A percentile compares a stretch with the other conserved stretches of the same genome.
phyloP scores from a whole-genome alignment of 2,888 invertebrate species.

The Perdita meconis region DNA sequence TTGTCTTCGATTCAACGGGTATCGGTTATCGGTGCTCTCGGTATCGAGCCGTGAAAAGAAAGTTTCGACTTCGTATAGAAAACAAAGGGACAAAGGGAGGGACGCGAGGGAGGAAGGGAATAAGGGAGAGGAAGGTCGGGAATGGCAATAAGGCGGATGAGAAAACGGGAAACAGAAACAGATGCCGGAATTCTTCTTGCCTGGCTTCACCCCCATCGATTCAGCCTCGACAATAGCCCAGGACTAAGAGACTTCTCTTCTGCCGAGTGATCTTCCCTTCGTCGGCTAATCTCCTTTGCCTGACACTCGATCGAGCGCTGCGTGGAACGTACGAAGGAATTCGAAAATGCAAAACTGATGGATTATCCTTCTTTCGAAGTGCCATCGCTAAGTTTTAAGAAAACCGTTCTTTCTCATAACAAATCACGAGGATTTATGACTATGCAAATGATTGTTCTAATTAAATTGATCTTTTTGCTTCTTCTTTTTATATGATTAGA shows the following conservation, averaged over 20 bases:
- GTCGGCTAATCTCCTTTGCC: conserved; percentile 54
- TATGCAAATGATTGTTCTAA: no score
- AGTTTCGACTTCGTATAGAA: conserved; percentile 38
- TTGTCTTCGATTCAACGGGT: conserved; percentile 17
- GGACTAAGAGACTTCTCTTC: conserved; percentile 41
- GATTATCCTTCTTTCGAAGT: no score
- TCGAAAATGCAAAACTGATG: conserved; percentile 16
- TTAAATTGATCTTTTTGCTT: no score
- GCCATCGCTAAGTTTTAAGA: no score
- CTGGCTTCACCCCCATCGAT: conserved; percentile 74
- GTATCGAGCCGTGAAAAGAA: conserved; percentile 38
- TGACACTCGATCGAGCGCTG: conserved; percentile 35
- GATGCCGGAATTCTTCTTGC: conserved; percentile 76
- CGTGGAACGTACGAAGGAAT: conserved; percentile 9
- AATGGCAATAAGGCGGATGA: conserved; percentile 79
- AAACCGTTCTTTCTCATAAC: no score
- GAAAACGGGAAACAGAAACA: conserved; percentile 79
- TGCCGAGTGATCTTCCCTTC: conserved; percentile 37
- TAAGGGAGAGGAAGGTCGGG: conserved; percentile 48
- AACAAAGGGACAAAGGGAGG: conserved; percentile 41
- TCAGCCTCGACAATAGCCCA: conserved; percentile 66
- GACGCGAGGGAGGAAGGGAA: conserved; percentile 8
- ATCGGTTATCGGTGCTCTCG: not conserved
- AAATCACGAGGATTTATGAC: no score
- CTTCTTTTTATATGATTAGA: no score